Conservation (phyloP, 2,113 vertebrate genomes). For the Pygoscelis antarcticus region DNA sequence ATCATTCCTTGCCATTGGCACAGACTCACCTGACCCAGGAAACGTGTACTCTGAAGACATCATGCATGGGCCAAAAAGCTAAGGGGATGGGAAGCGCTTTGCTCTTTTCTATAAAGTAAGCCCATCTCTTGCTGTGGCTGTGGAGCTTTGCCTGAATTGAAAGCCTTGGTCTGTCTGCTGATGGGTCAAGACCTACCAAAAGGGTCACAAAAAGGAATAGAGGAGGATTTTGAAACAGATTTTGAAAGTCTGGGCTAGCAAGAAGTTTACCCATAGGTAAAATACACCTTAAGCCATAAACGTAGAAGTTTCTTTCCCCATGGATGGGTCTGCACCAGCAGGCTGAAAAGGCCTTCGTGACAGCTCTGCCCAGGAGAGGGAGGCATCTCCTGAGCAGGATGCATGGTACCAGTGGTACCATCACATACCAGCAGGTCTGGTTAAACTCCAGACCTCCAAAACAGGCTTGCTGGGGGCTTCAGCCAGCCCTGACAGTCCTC, state of each 20-base stretch:
- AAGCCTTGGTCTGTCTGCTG: neutral
- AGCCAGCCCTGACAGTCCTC: neutral
- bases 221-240: neutral
- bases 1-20: neutral
- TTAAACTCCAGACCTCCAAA: neutral
- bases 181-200: neutral
- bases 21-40: neutral
- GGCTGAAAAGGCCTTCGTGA: neutral
- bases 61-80: neutral
- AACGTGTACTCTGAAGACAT: neutral
- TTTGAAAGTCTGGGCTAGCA: neutral
- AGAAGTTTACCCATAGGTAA: neutral
- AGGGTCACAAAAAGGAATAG: neutral
- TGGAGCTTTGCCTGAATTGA: neutral
- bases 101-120: neutral
- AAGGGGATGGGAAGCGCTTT: neutral
- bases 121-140: neutral
- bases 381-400: neutral
- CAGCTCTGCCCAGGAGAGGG: neutral
- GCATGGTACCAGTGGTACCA: rapidly evolving
- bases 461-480: neutral
- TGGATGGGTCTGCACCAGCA: neutral
- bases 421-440: neutral
- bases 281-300: neutral
- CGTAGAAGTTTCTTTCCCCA: neutral